Base-by-base conservation (phyloP, 2,888 invertebrate genomes). In the Pimpla rufipes region DNA sequence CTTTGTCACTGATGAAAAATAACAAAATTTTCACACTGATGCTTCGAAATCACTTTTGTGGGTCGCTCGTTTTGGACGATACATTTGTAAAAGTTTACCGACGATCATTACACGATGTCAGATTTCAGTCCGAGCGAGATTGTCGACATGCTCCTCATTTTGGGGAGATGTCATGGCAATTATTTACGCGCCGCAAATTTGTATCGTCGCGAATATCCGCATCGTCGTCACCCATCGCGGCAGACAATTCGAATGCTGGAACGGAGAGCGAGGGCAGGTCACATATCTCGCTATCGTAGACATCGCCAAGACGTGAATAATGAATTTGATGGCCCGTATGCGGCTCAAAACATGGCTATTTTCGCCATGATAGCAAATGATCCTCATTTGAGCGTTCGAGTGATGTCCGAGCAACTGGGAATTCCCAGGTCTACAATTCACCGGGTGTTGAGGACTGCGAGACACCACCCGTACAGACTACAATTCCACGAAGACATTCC, bases 191-290 rank as follows among this genome's bases (percentile, higher is more conserved):
- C 52, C 40, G 59, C 57, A 75, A 62, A 62, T 75, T 67, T 59
- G 75, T 75, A 68, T 75, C 75, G 75, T 50, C 62, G 62, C 35
- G 68, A 75, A 59, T 75, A 62, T 68, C 68, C 75, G 13, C 35
- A 68, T 80, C 68, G 75, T 80, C 57, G 67, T 75, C 75, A 75
- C 75, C 75, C 79, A 64, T 79, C 66, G 8, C 55, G 76, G 64
- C 35, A 21, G 18, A 59, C 70, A 59, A 78, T 78, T n/a, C 76
- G 66, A 57, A 37, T 35, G 1, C 76, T 76, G 50, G 76, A 66
- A 66, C 40, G 42, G 66, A 55, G 79, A 62, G 64, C 71, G 50
- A 74, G 73, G 59, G 66, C 67, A 74, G 79, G 79, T 52, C 66
- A 21, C 16, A 55, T 79, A n/a, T 55, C 4, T 21, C 73, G 79